phyloP scores from a whole-genome alignment of 2,113 vertebrate species.

The Ceuthmochares aereus region DNA sequence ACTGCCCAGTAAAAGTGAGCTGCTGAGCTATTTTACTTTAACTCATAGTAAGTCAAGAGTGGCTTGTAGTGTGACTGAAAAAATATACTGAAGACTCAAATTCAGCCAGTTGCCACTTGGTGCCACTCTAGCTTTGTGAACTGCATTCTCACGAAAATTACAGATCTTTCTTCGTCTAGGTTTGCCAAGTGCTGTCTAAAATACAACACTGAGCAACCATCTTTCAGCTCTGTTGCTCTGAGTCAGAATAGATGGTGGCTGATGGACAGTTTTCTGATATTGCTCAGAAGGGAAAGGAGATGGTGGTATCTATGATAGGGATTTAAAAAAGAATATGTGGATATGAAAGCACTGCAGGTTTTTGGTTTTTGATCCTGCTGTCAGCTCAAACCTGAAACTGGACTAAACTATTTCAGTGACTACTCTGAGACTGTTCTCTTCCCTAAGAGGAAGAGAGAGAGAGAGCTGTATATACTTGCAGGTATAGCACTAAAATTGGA shows the following conservation, averaged over 20 bases:
- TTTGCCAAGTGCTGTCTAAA: conserved; percentile 55
- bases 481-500: not conserved
- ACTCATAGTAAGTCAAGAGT: not conserved
- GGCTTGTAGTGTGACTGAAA: not conserved
- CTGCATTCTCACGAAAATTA: not conserved
- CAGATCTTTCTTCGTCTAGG: not conserved
- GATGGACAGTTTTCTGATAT: not conserved
- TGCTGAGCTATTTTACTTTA: not conserved
- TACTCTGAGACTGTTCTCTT: conserved; percentile 18
- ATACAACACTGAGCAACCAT: not conserved
- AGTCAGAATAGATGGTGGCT: not conserved
- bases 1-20: not conserved
- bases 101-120: conserved; percentile 75
- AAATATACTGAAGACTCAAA: not conserved
- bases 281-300: not conserved
- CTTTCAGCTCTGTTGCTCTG: not conserved
- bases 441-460: conserved; percentile 38
- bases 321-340: not conserved
- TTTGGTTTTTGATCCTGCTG: not conserved
- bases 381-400: not conserved
- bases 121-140: conserved; percentile 78
- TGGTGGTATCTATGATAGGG: not conserved
- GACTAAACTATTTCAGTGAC: not conserved
- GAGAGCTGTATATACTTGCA: not conserved
- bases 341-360: not conserved